Conservation (phyloP, 2,888 invertebrate genomes). For the Dynastes grantii region DNA sequence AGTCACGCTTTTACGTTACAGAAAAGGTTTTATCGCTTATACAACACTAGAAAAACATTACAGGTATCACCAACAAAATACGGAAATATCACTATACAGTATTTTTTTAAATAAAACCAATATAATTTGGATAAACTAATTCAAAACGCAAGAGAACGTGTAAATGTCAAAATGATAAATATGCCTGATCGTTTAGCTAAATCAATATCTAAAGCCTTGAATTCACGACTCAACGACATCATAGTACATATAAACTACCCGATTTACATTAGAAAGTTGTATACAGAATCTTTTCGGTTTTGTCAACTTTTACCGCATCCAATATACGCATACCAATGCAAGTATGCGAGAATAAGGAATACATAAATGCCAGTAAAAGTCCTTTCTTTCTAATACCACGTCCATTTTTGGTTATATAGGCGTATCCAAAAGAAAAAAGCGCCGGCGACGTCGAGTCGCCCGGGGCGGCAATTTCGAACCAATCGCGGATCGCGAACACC, state of each 20-base stretch:
- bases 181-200: too few species aligned
- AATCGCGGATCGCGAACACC: background rate
- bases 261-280: constrained; percentile 41
- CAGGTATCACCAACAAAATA: too few species aligned
- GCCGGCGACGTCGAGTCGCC: too few species aligned
- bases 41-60: too few species aligned
- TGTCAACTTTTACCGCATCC: constrained; percentile 36
- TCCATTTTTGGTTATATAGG: constrained; percentile 16
- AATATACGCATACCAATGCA: background rate
- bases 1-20: too few species aligned
- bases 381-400: constrained; percentile 10
- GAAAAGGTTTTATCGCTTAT: too few species aligned
- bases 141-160: too few species aligned
- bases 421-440: background rate
- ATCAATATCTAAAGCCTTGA: background rate
- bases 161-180: too few species aligned
- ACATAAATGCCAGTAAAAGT: background rate
- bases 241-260: background rate
- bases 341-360: background rate
- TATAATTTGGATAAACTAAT: too few species aligned
- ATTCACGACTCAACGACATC: background rate
- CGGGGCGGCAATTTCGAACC: too few species aligned
- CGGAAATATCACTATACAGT: too few species aligned
- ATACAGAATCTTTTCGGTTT: constrained; percentile 13
- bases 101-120: too few species aligned